phyloP scores from a whole-genome alignment of 2,113 vertebrate species.

The Lipophrys pholis region DNA sequence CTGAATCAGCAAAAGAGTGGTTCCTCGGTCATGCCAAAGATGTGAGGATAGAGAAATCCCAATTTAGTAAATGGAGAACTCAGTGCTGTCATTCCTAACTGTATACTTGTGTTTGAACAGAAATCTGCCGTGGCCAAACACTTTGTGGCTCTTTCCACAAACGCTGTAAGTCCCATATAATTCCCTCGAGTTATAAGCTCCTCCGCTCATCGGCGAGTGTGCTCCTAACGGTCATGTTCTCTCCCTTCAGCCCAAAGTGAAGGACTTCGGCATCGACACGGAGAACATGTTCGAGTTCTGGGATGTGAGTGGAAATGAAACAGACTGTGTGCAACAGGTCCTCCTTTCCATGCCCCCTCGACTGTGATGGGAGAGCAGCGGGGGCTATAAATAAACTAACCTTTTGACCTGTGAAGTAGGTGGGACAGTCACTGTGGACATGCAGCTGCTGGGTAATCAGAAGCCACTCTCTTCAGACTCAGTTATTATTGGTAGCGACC shows the following conservation, averaged over 20 bases:
- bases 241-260: constrained; percentile 91
- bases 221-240: constrained; percentile 1
- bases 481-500: constrained; percentile 83
- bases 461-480: constrained; percentile 66
- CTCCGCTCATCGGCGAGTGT: neutral
- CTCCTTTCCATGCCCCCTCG: neutral
- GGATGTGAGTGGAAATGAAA: constrained; percentile 89
- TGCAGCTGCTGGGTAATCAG: constrained; percentile 83
- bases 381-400: constrained; percentile 78
- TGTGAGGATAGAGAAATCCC: constrained; percentile 83
- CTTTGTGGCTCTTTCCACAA: constrained; percentile 97
- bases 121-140: constrained; percentile 94
- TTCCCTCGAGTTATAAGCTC: neutral
- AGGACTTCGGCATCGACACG: constrained; percentile 96
- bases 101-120: constrained; percentile 69
- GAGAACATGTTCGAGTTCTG: constrained; percentile 99
- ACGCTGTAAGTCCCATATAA: constrained; percentile 87
- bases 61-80: neutral
- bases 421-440: constrained; percentile 45
- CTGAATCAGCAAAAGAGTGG: constrained; percentile 96
- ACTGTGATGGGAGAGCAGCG: constrained; percentile 32
- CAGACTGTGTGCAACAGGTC: constrained; percentile 16
- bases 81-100: neutral
- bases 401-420: constrained; percentile 83
- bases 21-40: constrained; percentile 90